A percentile compares a stretch with the other conserved stretches of the same genome.
Evolutionary conservation across 2,797 vertebrate genomes (phyloP).

Genomic region (Cossypha polioptera): DNA sequence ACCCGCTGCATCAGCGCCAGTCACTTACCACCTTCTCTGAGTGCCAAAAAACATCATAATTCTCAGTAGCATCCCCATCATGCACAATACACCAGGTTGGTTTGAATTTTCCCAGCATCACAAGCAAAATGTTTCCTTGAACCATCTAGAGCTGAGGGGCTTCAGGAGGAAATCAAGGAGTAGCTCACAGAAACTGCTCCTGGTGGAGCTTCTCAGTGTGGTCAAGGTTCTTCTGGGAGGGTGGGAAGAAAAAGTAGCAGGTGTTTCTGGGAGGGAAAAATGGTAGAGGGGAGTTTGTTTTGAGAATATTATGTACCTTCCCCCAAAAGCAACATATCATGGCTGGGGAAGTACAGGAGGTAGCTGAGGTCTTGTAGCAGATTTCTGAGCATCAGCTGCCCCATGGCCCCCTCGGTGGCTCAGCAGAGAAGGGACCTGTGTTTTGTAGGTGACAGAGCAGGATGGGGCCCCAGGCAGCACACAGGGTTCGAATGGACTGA

Average conservation of each 20-base stretch:
- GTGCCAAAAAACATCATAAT: not conserved
- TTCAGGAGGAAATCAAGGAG: not conserved
- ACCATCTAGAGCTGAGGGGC: not conserved
- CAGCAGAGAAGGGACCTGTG: not conserved
- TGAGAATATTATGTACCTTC: not conserved
- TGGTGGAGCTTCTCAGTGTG: not conserved
- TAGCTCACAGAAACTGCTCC: not conserved
- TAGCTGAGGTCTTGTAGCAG: not conserved
- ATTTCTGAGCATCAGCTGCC: fast-evolving
- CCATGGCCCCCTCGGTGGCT: not conserved
- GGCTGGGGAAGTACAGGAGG: not conserved
- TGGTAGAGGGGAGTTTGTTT: not conserved
- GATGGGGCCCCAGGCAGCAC: not conserved
- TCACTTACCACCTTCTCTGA: not conserved
- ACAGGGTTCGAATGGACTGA: not conserved
- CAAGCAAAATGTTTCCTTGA: not conserved
- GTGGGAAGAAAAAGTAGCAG: not conserved
- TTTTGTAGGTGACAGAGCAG: not conserved
- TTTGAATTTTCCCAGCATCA: not conserved
- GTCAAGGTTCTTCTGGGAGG: not conserved
- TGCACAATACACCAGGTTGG: not conserved
- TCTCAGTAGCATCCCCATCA: not conserved
- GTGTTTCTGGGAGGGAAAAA: not conserved
- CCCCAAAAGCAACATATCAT: not conserved
- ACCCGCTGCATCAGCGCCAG: fast-evolving